Evolutionary conservation across 1,140 invertebrate species (phyloP).

Genomic region (Hermetia illucens): DNA sequence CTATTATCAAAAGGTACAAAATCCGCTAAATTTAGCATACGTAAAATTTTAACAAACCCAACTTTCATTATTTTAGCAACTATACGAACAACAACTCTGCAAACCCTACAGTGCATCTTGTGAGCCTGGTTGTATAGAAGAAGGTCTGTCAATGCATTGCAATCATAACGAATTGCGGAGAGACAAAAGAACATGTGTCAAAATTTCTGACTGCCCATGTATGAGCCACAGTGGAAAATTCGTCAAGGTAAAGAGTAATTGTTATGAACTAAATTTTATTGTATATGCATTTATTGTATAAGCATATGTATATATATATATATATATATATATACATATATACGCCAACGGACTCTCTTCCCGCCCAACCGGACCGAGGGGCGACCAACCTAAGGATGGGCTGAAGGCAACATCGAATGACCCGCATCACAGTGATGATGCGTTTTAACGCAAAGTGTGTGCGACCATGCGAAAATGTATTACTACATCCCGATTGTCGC

Average conservation of each 20-base stretch:
- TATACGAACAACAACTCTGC: slow-evolving; percentile 21
- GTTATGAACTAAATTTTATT: not conserved
- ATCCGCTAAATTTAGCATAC: not conserved
- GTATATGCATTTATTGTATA: not conserved
- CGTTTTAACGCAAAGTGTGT: too few species aligned
- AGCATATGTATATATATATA: not conserved
- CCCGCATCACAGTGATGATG: too few species aligned
- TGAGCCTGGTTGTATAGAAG: slow-evolving; percentile 28
- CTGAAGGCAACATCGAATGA: too few species aligned
- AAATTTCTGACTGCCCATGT: slow-evolving; percentile 53
- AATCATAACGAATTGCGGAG: slow-evolving; percentile 37
- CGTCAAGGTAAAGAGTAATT: slow-evolving; percentile 38
- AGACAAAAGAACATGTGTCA: slow-evolving; percentile 52
- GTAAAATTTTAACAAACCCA: not conserved
- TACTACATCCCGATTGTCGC: too few species aligned
- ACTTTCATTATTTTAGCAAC: slow-evolving; percentile 6
- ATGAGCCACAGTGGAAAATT: slow-evolving; percentile 40
- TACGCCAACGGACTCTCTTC: too few species aligned
- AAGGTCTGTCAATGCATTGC: slow-evolving; percentile 18
- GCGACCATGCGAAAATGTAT: too few species aligned
- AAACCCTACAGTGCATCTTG: slow-evolving; percentile 17
- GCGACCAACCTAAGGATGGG: too few species aligned
- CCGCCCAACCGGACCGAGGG: too few species aligned
- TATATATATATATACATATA: too few species aligned
- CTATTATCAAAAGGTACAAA: slow-evolving; percentile 33